Evolutionary conservation across 2,797 vertebrate species (phyloP).

Genomic region (Erethizon dorsatum): DNA sequence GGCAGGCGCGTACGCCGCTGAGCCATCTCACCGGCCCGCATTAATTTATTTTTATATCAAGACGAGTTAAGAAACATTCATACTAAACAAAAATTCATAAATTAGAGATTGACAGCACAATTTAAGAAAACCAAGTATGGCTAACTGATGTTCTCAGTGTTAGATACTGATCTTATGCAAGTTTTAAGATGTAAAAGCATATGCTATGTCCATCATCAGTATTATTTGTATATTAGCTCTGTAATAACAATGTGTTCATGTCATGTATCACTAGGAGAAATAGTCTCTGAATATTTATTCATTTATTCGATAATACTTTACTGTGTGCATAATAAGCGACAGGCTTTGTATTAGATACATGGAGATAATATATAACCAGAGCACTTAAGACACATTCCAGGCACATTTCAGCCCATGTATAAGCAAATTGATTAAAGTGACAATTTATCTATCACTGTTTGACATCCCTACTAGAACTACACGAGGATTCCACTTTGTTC

Average conservation of each 20-base stretch:
- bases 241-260: neutral
- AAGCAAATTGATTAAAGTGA: constrained; percentile 5
- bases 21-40: no score
- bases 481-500: neutral
- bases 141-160: neutral
- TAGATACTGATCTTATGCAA: neutral
- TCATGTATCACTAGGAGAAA: constrained; percentile 16
- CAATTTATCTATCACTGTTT: constrained; percentile 18
- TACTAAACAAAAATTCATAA: constrained; percentile 46
- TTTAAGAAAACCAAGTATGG: constrained; percentile 54
- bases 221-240: neutral
- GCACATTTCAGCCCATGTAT: neutral
- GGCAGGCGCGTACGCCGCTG: no score
- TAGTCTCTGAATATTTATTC: neutral
- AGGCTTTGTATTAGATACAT: neutral
- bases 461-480: neutral
- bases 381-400: neutral
- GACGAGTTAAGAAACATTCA: constrained; percentile 64
- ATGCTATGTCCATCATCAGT: neutral
- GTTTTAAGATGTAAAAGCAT: neutral
- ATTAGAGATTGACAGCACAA: constrained; percentile 41
- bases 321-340: neutral
- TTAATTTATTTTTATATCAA: constrained; percentile 55
- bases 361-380: constrained; percentile 24
- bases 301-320: constrained; percentile 16